Conservation (phyloP, 2,113 vertebrate genomes). For the Tragelaphus buxtoni region DNA sequence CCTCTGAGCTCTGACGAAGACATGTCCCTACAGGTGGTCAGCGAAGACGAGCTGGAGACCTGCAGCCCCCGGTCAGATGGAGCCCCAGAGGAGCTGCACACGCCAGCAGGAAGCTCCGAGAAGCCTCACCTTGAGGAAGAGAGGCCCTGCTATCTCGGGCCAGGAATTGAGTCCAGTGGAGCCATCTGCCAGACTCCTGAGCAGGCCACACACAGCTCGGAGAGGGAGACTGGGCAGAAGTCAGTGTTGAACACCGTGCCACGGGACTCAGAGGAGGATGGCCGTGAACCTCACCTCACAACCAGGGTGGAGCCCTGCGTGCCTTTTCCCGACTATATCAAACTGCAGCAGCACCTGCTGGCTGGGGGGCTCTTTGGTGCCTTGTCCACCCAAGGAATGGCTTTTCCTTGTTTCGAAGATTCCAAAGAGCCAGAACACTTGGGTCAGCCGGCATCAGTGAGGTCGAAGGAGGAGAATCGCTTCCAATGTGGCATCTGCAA, state of each 20-base stretch:
- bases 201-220: constrained; percentile 68
- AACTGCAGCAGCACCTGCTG: constrained; percentile 81
- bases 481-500: constrained; percentile 94
- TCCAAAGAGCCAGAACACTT: constrained; percentile 77
- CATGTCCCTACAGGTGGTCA: constrained; percentile 75
- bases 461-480: constrained; percentile 82
- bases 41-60: constrained; percentile 78
- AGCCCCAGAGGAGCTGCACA: constrained; percentile 60
- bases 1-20: constrained; percentile 88
- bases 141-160: constrained; percentile 71
- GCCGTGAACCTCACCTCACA: constrained; percentile 73
- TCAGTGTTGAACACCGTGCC: constrained; percentile 68
- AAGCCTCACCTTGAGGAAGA: constrained; percentile 70
- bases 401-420: constrained; percentile 79
- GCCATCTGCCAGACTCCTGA: constrained; percentile 65
- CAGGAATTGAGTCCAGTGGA: constrained; percentile 52
- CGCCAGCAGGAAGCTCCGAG: constrained; percentile 65
- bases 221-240: constrained; percentile 74
- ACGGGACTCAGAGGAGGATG: constrained; percentile 67
- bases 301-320: constrained; percentile 70
- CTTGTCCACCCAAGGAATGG: constrained; percentile 74
- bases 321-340: constrained; percentile 79
- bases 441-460: constrained; percentile 71
- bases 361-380: constrained; percentile 79
- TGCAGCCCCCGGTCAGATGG: constrained; percentile 71